A percentile compares a stretch with the other conserved stretches of the same genome.
Conservation (phyloP, 2,888 invertebrate species). For the Eupithecia subfuscata region DNA sequence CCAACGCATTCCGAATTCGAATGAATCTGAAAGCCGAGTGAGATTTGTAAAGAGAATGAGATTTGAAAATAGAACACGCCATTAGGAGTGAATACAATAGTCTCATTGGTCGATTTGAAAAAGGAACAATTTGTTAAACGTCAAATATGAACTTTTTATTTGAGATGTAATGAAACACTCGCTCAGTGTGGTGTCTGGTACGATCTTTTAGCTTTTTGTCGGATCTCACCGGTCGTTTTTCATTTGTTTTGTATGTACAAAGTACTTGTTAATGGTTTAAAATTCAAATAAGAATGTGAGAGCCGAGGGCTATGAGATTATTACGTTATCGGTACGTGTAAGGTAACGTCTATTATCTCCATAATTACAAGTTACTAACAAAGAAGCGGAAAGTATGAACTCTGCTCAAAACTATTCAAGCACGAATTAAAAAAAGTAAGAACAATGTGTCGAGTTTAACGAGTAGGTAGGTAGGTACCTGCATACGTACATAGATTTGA, state of each 20-base stretch:
- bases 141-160: constrained; percentile 82
- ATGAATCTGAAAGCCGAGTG: constrained; percentile 81
- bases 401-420: constrained; percentile 30
- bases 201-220: constrained; percentile 76
- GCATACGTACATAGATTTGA: constrained; percentile 47
- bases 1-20: constrained; percentile 82
- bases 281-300: constrained; percentile 73
- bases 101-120: constrained; percentile 84
- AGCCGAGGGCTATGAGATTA: constrained; percentile 76
- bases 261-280: constrained; percentile 55
- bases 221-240: constrained; percentile 72
- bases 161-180: constrained; percentile 78
- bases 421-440: constrained; percentile 45
- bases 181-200: constrained; percentile 75
- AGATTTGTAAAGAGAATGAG: constrained; percentile 84
- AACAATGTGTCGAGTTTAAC: constrained; percentile 42
- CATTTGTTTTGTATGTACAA: constrained; percentile 74
- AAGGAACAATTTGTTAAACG: constrained; percentile 85
- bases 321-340: constrained; percentile 64
- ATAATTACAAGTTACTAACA: constrained; percentile 62
- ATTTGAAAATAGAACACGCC: constrained; percentile 84
- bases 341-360: constrained; percentile 55
- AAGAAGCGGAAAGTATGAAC: constrained; percentile 38
- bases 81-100: constrained; percentile 83
- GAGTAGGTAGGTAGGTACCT: constrained; percentile 12